A percentile compares a stretch with the other conserved stretches of the same genome.
Conservation (phyloP, 2,113 vertebrate species). For the Pyxicephalus adspersus region DNA sequence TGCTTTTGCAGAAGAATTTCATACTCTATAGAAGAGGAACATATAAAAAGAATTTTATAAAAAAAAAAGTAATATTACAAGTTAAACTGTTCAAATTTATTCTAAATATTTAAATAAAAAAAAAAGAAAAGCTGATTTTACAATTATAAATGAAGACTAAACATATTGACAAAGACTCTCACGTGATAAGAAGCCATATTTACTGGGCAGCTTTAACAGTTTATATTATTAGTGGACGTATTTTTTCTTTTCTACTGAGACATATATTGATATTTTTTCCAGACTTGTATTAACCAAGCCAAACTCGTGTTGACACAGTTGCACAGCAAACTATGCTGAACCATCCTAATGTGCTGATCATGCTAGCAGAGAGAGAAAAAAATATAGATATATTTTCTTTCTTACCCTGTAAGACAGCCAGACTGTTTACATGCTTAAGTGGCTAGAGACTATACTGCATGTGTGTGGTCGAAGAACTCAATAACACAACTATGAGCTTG, state of each 20-base stretch:
- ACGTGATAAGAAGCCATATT: neutral
- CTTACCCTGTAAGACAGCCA: slow-evolving; percentile 80
- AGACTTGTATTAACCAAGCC: slow-evolving; percentile 63
- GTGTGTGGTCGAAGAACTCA: slow-evolving; percentile 82
- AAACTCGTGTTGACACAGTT: slow-evolving; percentile 81
- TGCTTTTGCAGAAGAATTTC: too few relatives aligned
- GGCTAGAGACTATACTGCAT: slow-evolving; percentile 77
- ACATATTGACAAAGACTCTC: too few relatives aligned
- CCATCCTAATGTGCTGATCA: slow-evolving; percentile 66
- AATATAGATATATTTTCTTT: slow-evolving; percentile 66
- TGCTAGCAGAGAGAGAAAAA: slow-evolving; percentile 72
- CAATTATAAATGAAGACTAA: too few relatives aligned
- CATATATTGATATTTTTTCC: slow-evolving; percentile 20
- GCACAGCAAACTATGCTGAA: slow-evolving; percentile 70
- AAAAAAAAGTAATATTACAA: too few relatives aligned
- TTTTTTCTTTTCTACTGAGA: slow-evolving; percentile 13
- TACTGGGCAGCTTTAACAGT: neutral
- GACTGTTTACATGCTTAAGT: slow-evolving; percentile 83
- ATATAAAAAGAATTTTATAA: too few relatives aligned
- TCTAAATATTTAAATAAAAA: too few relatives aligned
- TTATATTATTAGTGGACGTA: neutral
- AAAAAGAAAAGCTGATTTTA: too few relatives aligned
- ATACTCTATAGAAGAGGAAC: too few relatives aligned
- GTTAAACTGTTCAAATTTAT: too few relatives aligned
- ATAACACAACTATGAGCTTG: slow-evolving; percentile 74